Conservation (phyloP, 1,140 invertebrate species). For the Heliconius melpomene region DNA sequence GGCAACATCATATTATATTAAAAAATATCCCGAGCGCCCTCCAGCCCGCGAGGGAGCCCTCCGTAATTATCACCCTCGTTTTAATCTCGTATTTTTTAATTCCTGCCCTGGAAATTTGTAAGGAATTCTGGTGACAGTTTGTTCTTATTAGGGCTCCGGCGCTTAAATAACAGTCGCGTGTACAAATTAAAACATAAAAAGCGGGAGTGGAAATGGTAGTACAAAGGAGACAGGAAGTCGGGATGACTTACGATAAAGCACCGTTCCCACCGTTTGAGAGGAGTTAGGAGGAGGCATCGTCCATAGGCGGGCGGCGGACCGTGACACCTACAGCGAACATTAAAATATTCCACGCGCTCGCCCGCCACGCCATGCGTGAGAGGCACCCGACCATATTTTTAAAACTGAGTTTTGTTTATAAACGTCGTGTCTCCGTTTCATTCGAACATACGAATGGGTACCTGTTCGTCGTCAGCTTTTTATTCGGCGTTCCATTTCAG, state of each 20-base stretch:
- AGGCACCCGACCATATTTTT: conserved; percentile 66
- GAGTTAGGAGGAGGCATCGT: conserved; percentile 53
- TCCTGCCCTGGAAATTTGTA: conserved; percentile 48
- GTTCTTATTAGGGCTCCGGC: conserved; percentile 46
- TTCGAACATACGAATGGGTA: conserved; percentile 29
- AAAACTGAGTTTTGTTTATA: conserved; percentile 71
- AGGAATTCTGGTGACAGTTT: conserved; percentile 37
- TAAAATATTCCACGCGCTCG: conserved; percentile 72
- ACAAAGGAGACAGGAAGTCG: conserved; percentile 51
- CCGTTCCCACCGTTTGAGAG: conserved; percentile 57
- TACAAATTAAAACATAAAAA: conserved; percentile 60
- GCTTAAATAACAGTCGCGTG: conserved; percentile 50
- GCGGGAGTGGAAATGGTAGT: conserved; percentile 36
- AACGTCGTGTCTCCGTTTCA: conserved; percentile 59
- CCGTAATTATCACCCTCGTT: conserved; percentile 66
- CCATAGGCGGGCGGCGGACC: conserved; percentile 54
- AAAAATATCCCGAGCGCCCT: conserved; percentile 56
- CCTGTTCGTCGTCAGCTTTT: conserved; percentile 20
- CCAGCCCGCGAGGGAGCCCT: conserved; percentile 37
- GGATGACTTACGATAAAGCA: conserved; percentile 59
- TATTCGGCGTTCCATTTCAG: conserved; percentile 29
- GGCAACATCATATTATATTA: conserved; percentile 67
- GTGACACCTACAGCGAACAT: conserved; percentile 58
- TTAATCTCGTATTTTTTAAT: conserved; percentile 60
- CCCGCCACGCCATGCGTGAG: conserved; percentile 58